Base-by-base conservation (phyloP, 2,888 invertebrate genomes). In the Mimumesa dahlbomi region DNA sequence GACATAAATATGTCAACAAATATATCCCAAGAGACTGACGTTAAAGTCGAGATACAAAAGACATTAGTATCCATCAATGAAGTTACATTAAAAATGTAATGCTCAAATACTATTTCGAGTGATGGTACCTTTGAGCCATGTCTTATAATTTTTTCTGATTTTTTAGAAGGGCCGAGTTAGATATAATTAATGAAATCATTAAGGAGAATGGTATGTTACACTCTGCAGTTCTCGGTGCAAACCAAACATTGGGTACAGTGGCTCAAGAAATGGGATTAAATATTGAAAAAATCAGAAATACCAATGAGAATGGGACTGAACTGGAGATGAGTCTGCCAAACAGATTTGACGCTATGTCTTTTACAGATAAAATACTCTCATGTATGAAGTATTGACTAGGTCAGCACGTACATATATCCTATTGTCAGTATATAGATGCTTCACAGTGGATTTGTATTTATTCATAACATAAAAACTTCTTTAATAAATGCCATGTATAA, bases 101-200 rank as follows among this genome's bases (percentile, higher is more conserved):
- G 1, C 13, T 31, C 5, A 21, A 14, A 16, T 34, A 14, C 21
- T 4, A 11, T 36, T 36, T 36, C 6, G 1, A 4, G 13, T 36
- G 6, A n/a, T 36, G 4, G 36, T 36, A 36, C 4, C n/a, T 36
- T 34, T n/a, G n/a, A n/a, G n/a, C n/a, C n/a, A n/a, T n/a, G n/a
- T n/a, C n/a, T n/a, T n/a, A n/a, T n/a, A n/a, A n/a, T n/a, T n/a
- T n/a, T n/a, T n/a, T n/a, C n/a, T n/a, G n/a, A n/a, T n/a, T 53
- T 16, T 48, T 58, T 74, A 86, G 86, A 67, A 80, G 78, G 13
- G 63, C 52, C 22, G 84, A 86, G 56, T 43, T 87, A 14, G 42
- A 50, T 0, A 18, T 49, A 16, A 84, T 86, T 36, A 78, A 80
- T 6, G 68, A 75, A 13, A 53, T 84, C n/a, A 49, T 77, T 4